These are phyloP conservation scores for Alviniconcha strummeri DNA, from an alignment of 2,888 invertebrate genomes.

Conservation along the genomic window DNA sequence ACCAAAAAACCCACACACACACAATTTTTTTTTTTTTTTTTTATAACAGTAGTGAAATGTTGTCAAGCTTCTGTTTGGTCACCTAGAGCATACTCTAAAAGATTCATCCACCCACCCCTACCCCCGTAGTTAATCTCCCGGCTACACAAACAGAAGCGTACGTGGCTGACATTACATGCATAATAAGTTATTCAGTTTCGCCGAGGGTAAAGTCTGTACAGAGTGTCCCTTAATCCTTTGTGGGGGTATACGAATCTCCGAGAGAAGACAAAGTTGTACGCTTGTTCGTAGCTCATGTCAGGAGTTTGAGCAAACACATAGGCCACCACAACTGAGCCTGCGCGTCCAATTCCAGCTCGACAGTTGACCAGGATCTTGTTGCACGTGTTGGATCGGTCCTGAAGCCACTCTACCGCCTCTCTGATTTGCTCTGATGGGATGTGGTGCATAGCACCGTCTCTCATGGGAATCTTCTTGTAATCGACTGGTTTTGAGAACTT, in stretches of 20 bases:
- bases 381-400: conserved; percentile 29
- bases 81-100: too few relatives aligned
- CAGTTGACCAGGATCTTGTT: conserved; percentile 48
- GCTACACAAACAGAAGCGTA: too few relatives aligned
- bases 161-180: too few relatives aligned
- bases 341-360: conserved; percentile 51
- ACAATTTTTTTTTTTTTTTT: too few relatives aligned
- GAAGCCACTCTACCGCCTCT: conserved; percentile 47
- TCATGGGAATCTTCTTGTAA: conserved; percentile 48
- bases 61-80: too few relatives aligned
- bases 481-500: conserved; percentile 38
- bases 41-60: too few relatives aligned
- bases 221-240: conserved; percentile 40
- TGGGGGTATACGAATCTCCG: conserved; percentile 50
- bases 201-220: conserved; percentile 41
- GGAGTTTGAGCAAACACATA: conserved; percentile 46
- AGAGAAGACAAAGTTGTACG: conserved; percentile 43
- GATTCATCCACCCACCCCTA: too few relatives aligned
- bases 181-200: background rate
- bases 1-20: too few relatives aligned
- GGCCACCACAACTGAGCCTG: conserved; percentile 51
- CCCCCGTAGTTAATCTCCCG: too few relatives aligned
- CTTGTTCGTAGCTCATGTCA: conserved; percentile 44
- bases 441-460: conserved; percentile 40
- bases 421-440: conserved; percentile 36